Percentiles rank a stretch among this genome's conserved stretches.
Conservation (phyloP, 1,140 invertebrate genomes). For the Brachionus rubens region DNA sequence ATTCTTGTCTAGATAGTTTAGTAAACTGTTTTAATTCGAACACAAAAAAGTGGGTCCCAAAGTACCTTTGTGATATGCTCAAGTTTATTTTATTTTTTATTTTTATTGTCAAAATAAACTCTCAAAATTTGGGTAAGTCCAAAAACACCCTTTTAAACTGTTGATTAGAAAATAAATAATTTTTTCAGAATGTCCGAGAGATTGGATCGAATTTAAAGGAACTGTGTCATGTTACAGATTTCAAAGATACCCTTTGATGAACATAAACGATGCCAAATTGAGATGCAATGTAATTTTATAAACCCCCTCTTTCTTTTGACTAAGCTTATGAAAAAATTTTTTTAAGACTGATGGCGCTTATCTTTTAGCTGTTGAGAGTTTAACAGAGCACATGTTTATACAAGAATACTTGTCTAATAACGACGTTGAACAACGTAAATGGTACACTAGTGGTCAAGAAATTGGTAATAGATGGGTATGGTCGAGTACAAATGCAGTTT, state of each 20-base stretch:
- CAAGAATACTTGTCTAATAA: conserved; percentile 41
- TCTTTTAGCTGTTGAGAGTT: conserved; percentile 32
- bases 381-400: conserved; percentile 40
- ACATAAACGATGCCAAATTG: conserved; percentile 15
- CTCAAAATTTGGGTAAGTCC: conserved; percentile 18
- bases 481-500: conserved; percentile 19
- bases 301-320: too few relatives aligned
- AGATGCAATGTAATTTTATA: conserved; percentile 26
- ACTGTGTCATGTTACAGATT: conserved; percentile 44
- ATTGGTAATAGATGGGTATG: conserved; percentile 17
- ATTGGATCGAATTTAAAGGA: conserved; percentile 38
- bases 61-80: too few relatives aligned
- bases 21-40: too few relatives aligned
- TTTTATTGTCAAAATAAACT: not conserved
- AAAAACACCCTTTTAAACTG: not conserved
- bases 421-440: conserved; percentile 23
- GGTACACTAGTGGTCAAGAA: conserved; percentile 44
- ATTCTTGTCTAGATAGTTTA: too few relatives aligned
- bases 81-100: too few relatives aligned
- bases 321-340: not conserved
- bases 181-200: conserved; percentile 44
- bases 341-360: conserved; percentile 20
- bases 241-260: conserved; percentile 11
- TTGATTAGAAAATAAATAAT: not conserved
- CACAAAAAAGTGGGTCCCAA: too few relatives aligned